phyloP scores from a whole-genome alignment of 1,140 invertebrate species.

The Pogonomyrmex californicus region DNA sequence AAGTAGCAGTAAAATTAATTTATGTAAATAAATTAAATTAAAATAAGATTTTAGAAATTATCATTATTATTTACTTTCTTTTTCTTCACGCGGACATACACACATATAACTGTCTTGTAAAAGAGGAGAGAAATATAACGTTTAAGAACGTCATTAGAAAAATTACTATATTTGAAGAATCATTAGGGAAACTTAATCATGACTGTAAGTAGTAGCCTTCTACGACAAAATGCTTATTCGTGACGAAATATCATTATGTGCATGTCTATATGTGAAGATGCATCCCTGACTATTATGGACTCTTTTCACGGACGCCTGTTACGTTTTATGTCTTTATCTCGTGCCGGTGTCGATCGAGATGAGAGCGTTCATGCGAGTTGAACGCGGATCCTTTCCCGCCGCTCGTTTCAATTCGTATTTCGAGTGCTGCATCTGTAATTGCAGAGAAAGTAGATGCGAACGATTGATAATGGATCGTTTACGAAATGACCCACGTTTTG shows the following conservation, averaged over 20 bases:
- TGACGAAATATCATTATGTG: conserved; percentile 13
- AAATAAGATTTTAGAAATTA: conserved; percentile 1
- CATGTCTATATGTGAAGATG: conserved; percentile 31
- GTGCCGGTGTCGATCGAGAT: conserved; percentile 76
- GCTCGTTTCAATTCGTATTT: conserved; percentile 45
- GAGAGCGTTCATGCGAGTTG: conserved; percentile 69
- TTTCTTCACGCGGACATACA: background rate
- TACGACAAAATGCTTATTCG: conserved; percentile 24
- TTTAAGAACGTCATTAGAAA: background rate
- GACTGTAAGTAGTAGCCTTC: background rate
- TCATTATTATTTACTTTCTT: background rate
- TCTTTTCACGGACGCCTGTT: conserved; percentile 79
- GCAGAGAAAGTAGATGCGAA: conserved; percentile 25
- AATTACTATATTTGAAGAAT: background rate
- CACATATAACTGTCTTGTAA: background rate
- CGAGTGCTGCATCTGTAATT: conserved; percentile 50
- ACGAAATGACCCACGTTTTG: conserved; percentile 22
- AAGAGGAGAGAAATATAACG: background rate
- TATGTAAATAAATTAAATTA: background rate
- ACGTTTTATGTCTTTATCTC: conserved; percentile 85
- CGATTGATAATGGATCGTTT: conserved; percentile 44
- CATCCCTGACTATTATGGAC: conserved; percentile 68
- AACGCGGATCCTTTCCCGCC: conserved; percentile 45
- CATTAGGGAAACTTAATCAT: background rate
- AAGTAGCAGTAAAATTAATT: background rate